Evolutionary conservation across 2,113 vertebrate species (phyloP).

Genomic region (Pipra filicauda): DNA sequence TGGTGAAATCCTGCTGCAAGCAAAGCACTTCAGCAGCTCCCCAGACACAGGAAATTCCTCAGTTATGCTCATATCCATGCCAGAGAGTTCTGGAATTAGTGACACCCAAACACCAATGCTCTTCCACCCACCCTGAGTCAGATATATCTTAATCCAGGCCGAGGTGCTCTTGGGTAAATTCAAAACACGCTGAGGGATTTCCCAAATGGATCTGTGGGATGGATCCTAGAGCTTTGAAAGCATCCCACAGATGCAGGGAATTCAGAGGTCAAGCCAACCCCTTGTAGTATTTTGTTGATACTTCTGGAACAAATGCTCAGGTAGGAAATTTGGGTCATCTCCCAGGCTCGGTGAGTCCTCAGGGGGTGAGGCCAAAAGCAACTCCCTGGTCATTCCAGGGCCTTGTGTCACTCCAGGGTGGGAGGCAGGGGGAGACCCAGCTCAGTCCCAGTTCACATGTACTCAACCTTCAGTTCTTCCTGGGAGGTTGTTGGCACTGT

Average conservation of each 20-base stretch:
- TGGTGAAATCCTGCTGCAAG: background rate
- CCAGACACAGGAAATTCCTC: background rate
- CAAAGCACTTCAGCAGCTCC: background rate
- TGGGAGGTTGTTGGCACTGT: background rate
- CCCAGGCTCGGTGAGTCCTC: background rate
- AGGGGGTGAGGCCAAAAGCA: background rate
- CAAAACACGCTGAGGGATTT: background rate
- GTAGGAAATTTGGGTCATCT: background rate
- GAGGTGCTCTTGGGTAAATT: background rate
- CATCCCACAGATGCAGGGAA: background rate
- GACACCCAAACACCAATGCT: background rate
- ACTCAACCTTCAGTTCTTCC: background rate
- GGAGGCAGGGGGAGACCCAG: background rate
- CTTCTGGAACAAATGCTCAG: background rate
- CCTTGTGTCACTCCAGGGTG: background rate
- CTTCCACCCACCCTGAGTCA: background rate
- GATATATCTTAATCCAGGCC: background rate
- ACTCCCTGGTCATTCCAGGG: background rate
- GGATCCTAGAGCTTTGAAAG: background rate
- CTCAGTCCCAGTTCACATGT: background rate
- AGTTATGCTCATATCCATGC: background rate
- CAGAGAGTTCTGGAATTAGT: background rate
- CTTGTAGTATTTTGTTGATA: background rate
- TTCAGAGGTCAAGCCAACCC: background rate
- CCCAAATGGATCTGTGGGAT: background rate